phyloP scores from a whole-genome alignment of 2,113 vertebrate species.

The Melanerpes formicivorus region DNA sequence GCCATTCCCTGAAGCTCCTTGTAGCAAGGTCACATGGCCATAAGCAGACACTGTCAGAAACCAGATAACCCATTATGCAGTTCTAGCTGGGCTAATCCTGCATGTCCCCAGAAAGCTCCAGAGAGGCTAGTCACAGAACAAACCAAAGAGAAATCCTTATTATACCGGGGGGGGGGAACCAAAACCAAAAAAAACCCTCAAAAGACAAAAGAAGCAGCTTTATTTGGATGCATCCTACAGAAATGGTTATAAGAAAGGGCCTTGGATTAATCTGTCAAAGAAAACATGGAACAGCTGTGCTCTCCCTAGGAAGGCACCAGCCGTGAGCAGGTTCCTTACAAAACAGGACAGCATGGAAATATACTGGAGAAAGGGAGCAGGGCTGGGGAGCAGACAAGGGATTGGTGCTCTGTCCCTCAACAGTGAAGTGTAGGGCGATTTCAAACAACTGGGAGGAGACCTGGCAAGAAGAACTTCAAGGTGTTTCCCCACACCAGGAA shows the following conservation, averaged over 20 bases:
- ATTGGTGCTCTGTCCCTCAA: neutral
- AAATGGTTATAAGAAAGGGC: constrained; percentile 52
- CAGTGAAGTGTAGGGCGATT: neutral
- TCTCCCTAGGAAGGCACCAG: constrained; percentile 1
- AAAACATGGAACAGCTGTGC: constrained; percentile 15
- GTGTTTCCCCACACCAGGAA: neutral
- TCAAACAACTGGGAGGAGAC: neutral
- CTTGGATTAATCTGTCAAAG: constrained; percentile 44
- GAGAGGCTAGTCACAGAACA: neutral
- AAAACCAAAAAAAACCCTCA: neutral
- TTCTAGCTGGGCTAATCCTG: constrained; percentile 43
- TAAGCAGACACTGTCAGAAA: constrained; percentile 33
- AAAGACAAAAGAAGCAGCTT: constrained; percentile 31
- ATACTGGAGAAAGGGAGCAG: neutral
- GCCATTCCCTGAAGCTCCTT: constrained; percentile 42
- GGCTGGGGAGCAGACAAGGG: neutral
- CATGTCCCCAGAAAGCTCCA: neutral
- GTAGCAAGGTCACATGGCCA: constrained; percentile 22
- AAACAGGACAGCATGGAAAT: constrained; percentile 23
- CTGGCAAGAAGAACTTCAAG: neutral
- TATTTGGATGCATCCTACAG: constrained; percentile 68
- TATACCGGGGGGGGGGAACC: neutral
- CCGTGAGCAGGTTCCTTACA: neutral
- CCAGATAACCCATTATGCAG: constrained; percentile 46
- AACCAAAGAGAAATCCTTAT: neutral